Percentiles rank a stretch among this genome's conserved stretches.
phyloP scores from a whole-genome alignment of 1,140 invertebrate genomes.

The Chrysomallon squamiferum region DNA sequence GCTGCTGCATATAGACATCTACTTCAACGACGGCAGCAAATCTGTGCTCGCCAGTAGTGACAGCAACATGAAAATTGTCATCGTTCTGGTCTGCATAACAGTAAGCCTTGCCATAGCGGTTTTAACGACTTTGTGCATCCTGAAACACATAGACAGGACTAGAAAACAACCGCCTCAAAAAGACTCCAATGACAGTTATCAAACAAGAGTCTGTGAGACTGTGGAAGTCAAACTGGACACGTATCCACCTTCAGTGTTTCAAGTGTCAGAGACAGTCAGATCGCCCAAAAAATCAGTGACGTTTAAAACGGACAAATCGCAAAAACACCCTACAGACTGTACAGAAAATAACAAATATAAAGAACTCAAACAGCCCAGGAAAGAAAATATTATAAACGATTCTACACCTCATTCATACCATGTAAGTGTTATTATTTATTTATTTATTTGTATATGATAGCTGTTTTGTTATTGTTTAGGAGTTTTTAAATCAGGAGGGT shows the following conservation, averaged over 20 bases:
- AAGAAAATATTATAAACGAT: no score
- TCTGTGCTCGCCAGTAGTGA: background rate
- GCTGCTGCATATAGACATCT: conserved; percentile 16
- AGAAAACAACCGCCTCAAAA: background rate
- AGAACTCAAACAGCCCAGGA: background rate
- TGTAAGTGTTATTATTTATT: no score
- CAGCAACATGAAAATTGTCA: conserved; percentile 46
- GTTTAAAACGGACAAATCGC: background rate
- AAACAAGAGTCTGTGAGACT: no score
- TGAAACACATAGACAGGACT: conserved; percentile 37
- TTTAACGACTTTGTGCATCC: conserved; percentile 41
- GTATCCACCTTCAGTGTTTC: background rate
- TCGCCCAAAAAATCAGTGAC: background rate
- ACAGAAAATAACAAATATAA: background rate
- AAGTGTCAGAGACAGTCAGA: background rate
- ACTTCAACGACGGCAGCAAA: background rate
- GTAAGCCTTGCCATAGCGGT: conserved; percentile 47
- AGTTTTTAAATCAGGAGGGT: no score
- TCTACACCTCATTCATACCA: no score
- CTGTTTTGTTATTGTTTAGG: no score
- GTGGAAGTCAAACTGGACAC: no score
- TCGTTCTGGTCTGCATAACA: conserved; percentile 47
- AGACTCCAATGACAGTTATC: no score
- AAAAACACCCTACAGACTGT: background rate
- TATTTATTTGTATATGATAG: no score